Conservation (phyloP, 2,888 invertebrate genomes). For the Periphyllus acericola region DNA sequence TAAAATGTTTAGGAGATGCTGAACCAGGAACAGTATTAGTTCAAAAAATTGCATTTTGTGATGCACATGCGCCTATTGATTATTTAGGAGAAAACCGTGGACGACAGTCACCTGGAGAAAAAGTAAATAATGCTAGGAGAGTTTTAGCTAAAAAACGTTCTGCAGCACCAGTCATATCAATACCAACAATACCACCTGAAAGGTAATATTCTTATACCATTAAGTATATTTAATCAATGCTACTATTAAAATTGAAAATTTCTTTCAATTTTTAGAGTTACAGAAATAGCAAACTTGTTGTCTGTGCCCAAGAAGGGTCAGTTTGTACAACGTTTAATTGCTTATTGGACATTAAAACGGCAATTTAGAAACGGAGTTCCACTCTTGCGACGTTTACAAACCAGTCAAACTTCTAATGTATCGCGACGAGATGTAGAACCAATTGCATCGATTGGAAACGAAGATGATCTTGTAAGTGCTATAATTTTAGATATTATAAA, state of each 20-base stretch:
- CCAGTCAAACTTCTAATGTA: constrained; percentile 66
- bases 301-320: constrained; percentile 80
- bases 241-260: neutral
- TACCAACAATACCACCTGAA: constrained; percentile 91
- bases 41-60: constrained; percentile 95
- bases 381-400: constrained; percentile 84
- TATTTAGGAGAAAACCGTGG: constrained; percentile 68
- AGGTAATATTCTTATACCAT: constrained; percentile 62
- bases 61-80: constrained; percentile 87
- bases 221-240: neutral
- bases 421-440: constrained; percentile 66
- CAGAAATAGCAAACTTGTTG: constrained; percentile 85
- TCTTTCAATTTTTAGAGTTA: constrained; percentile 71
- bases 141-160: constrained; percentile 89
- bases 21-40: constrained; percentile 78
- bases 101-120: constrained; percentile 62
- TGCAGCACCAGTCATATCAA: constrained; percentile 89
- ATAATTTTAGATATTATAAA: neutral
- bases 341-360: constrained; percentile 97
- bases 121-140: constrained; percentile 74
- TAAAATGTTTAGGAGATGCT: constrained; percentile 37
- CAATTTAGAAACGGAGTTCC: constrained; percentile 96
- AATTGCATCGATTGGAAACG: constrained; percentile 65
- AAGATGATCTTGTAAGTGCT: constrained; percentile 65
- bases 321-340: constrained; percentile 88